Evolutionary conservation across 2,797 vertebrate species (phyloP), one percentile per base, ranked within the genome.

Genomic region (Anguilla megastoma): DNA sequence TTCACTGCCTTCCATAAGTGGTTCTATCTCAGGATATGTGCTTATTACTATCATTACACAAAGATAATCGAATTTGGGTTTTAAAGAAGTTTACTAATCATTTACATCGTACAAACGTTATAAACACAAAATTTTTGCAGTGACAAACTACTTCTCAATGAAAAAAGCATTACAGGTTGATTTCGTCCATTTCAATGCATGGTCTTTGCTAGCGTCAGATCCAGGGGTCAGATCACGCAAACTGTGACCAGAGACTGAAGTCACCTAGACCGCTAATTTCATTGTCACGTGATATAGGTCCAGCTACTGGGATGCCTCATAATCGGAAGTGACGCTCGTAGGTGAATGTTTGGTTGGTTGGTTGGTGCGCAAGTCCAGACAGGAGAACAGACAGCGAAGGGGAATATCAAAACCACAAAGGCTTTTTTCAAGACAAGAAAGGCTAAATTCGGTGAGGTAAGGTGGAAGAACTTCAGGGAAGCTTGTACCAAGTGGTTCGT

Each of bases 321-420:
- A 90, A 85, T 82, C 95, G 95, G 95, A 96, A 96, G 95, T 96
- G 95, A 96, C 95, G 95, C 90, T 48, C 0, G 9, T 85, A 91
- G 92, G 92, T 93, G 92, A 56, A 83, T 71, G 56, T 41, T 54
- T 36, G 69, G 88, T 56, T 56, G 54, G 88, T 56, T 56, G 54
- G 54, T 87, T 85, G 56, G 84, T 89, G 87, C 36, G 86, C 71
- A 86, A 48, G 16, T 21, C 9, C 27, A 86, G 74, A 83, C 60
- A 86, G 87, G 33, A 83, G 63, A 86, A 45, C 69, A 86, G 87
- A 48, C 74, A 52, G 71, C 21, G 79, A 63, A 88, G 58, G 33
- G 33, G 76, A 84, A 56, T 76, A 56, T 86, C 30, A 33, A 83
- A 48, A 50, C 60, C 60, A 48, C 84, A 52, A 52, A 16, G 79